These are phyloP conservation scores for Drosophila borealis DNA, from an alignment of 2,888 invertebrate species.

Conservation along the genomic window DNA sequence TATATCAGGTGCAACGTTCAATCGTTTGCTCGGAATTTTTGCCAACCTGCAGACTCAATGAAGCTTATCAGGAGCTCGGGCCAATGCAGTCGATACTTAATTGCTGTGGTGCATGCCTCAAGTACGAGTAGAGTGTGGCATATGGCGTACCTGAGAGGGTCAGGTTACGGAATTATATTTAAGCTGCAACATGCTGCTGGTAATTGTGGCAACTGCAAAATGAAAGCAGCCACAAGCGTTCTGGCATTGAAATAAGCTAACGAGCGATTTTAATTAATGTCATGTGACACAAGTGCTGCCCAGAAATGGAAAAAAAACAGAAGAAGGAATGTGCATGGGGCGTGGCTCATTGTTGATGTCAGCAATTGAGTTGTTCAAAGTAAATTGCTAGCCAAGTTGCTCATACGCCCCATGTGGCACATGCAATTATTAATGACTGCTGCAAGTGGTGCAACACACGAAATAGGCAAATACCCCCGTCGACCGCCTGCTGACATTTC, in stretches of 20 bases:
- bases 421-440: constrained; percentile 67
- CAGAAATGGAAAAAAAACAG: constrained; percentile 40
- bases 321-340: constrained; percentile 18
- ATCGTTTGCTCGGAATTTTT: no score
- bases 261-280: constrained; percentile 82
- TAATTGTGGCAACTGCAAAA: constrained; percentile 66
- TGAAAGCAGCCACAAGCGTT: constrained; percentile 39
- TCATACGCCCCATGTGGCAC: constrained; percentile 55
- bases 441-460: constrained; percentile 36
- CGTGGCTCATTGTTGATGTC: constrained; percentile 34
- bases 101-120: constrained; percentile 12
- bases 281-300: constrained; percentile 55
- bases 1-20: no score
- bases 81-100: constrained; percentile 11
- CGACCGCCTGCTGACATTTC: constrained; percentile 58
- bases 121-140: not conserved
- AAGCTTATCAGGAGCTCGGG: constrained; percentile 30
- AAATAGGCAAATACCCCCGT: constrained; percentile 6
- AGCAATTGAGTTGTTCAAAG: constrained; percentile 57
- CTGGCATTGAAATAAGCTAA: constrained; percentile 79
- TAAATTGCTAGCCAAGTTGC: constrained; percentile 52
- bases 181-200: constrained; percentile 47
- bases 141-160: not conserved
- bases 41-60: not conserved
- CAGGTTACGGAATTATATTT: constrained; percentile 50